phyloP scores from a whole-genome alignment of 1,140 invertebrate species.

The Lucilia cuprina region DNA sequence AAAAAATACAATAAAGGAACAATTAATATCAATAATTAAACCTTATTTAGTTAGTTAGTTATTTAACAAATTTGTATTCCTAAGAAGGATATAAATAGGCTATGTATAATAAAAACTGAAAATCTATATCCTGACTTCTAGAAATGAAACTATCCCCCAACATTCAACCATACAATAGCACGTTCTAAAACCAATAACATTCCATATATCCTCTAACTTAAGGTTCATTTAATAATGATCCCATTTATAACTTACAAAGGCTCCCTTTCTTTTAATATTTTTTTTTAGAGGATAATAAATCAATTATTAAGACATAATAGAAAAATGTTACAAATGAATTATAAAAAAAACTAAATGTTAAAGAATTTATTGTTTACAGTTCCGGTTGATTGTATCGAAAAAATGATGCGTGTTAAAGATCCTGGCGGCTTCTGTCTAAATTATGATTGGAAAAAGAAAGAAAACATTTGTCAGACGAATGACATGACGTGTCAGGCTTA shows the following conservation, averaged over 20 bases:
- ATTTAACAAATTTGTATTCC: too few relatives aligned
- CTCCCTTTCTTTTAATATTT: not conserved
- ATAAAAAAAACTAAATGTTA: not conserved
- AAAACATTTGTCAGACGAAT: slow-evolving; percentile 22
- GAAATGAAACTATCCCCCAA: not conserved
- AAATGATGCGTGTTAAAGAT: not conserved
- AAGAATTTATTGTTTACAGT: slow-evolving; percentile 37
- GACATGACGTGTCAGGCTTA: not conserved
- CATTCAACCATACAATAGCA: not conserved
- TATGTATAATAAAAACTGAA: too few relatives aligned
- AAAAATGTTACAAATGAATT: not conserved
- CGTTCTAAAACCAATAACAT: not conserved
- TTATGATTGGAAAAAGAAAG: not conserved
- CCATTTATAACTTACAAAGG: not conserved
- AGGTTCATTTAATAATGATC: not conserved
- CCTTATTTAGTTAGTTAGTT: too few relatives aligned
- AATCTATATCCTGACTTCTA: too few relatives aligned
- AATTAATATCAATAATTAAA: too few relatives aligned
- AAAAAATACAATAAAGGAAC: too few relatives aligned
- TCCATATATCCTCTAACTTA: not conserved
- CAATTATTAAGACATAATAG: not conserved
- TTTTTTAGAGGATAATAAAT: not conserved
- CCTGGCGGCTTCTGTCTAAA: not conserved
- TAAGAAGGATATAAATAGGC: too few relatives aligned
- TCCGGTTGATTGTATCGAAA: slow-evolving; percentile 21